Base-by-base conservation (phyloP, 2,797 vertebrate species). In the Pachyuromys duprasi region DNA sequence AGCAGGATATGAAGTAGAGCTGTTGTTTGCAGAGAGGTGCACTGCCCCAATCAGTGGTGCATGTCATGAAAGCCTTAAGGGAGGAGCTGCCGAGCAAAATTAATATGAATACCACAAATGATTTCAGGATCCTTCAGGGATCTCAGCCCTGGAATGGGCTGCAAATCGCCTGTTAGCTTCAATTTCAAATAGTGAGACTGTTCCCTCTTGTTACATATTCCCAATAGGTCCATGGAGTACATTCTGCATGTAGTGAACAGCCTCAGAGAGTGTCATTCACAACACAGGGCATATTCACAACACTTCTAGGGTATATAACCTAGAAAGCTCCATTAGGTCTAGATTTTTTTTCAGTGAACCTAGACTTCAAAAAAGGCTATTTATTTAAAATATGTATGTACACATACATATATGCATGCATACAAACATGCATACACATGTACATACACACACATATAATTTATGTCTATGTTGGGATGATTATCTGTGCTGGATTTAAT, bases 31-130 rank as follows among this genome's bases (percentile, higher is more conserved):
- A 74, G 6, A 83, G 33, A 76, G 39, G 84, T 11, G 55, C 15
- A 79, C 63, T 39, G 89, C 42, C 20, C 31, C 82, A 80, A 89
- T 87, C 83, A 95, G 63, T 57, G 80, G 4, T 45, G 62, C 39
- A 14, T 12, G 75, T 45, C 33, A 90, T 74, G 79, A 31, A 67
- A 65, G 76, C 89, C 67, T 49, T 28, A 96, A 83, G 55, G 55
- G 93, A 75, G 78, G 67, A 91, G 42, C 65, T 70, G 12, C 22
- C 82, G 81, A 79, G 17, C 90, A 15, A 95, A 95, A 92, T 74
- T 9, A 65, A 91, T 45, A 96, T 39, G 88, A 97, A 89, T 70
- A 79, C 90, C 49, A 24, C 3, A 79, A 45, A 15, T 86, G 75
- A 88, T 80, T 89, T 90, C 57, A 84, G 33, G 83, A 63, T 60